Evolutionary conservation across 1,140 invertebrate species (phyloP), one percentile per base, ranked within the genome.

Genomic region (Campoletis sonorensis): DNA sequence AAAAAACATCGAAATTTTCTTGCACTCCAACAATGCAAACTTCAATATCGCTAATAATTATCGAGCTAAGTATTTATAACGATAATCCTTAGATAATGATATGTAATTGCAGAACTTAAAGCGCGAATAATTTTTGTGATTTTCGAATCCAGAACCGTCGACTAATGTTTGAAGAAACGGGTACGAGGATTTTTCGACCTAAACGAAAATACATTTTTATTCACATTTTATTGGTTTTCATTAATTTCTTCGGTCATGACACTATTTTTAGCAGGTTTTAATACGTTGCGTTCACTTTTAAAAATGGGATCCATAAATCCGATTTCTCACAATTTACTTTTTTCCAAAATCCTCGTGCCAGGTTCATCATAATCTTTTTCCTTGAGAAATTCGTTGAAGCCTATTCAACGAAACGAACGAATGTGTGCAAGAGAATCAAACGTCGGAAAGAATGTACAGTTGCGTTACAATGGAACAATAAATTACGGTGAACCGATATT

Each of bases 401-500:
- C 30, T 21, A 58, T 58, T 33, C 68, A 33, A 26, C 64, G 27
- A 68, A 26, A 37, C 13, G 8, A 26, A 73, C 23, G 16, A 71
- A 23, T 23, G 26, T 26, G 45, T 26, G 16, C 30, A 67, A 37
- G 58, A 79, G 33, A 61, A 64, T 58, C 27, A 40, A 51, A 79
- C 18, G 23, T 79, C 68, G 21, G 73, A n/a, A 11, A 82, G 64
- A 82, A 67, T 80, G 61, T 75, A 70, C 79, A 68, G 64, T 72
- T 81, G 79, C 81, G 82, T 84, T 88, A 82, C 88, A 88, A 81
- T 80, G 81, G 73, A 86, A 88, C 79, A 84, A 88, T 88, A 88
- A 88, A 87, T 81, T 83, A 73, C 78, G 81, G 83, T 85, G 83
- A 45, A 45, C 13, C 40, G 40, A 45, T 45, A 45, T 45, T 45